Base-by-base conservation (phyloP, 2,113 vertebrate genomes). In the Mormyrus lacerda region DNA sequence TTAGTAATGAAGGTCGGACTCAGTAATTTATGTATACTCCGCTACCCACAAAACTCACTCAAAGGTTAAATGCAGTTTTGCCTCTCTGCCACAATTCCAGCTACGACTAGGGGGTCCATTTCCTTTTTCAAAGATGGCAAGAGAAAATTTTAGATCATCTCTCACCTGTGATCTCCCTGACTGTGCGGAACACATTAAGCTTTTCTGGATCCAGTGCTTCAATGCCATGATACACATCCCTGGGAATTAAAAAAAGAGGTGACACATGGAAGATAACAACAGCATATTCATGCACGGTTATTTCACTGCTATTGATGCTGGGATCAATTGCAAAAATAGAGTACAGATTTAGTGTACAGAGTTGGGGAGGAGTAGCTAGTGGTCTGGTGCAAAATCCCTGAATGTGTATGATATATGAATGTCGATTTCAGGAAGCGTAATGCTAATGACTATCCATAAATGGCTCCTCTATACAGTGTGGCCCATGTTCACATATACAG, bases 151-250 rank as follows among this genome's bases (percentile, higher is more conserved):
- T 39, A 19, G 69, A 6, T 45, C 42, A 44, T n/a, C 27, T 85
- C 93, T 95, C 95, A 99, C 98, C 98, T 95, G 98, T 99, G 93
- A 99, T 98, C 93, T 99, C 98, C 91, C 97, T 95, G 89, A 99
- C 98, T 0, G 98, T 99, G 90, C 96, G 97, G 90, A 99, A 99
- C n/a, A 99, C 95, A 39, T 96, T 98, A 87, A 99, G 95, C 91
- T 99, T 99, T 91, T 99, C 97, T 15, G 98, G 98, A 89, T 99
- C 98, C 94, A 99, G 94, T 4, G 98, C 97, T 53, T 97, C 97
- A 0, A 99, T 98, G 53, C 97, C 97, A 93, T 99, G 98, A 92
- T 99, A 99, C 0, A 97, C 97, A 82, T 99, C 98, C 88, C 98
- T 99, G 93, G 94, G 89, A 89, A 48, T 82, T 17, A n/a, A 50